Percentiles rank a stretch among this genome's conserved stretches.
Conservation (phyloP, 2,888 invertebrate species). For the Sthenelais limicola region DNA sequence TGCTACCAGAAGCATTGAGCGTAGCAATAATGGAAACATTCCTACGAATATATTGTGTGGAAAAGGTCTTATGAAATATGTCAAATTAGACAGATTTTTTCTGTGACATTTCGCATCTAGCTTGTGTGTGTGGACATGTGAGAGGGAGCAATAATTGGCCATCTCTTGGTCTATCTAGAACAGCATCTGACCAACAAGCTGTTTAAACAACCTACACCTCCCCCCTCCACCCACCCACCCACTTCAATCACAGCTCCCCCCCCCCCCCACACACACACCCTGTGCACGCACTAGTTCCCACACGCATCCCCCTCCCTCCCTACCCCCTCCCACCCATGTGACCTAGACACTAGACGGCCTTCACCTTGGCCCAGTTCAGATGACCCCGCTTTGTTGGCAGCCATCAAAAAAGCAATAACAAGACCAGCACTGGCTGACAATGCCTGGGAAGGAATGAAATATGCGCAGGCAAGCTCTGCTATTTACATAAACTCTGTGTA, state of each 20-base stretch:
- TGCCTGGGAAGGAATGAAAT: too few relatives aligned
- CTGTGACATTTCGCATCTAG: not conserved
- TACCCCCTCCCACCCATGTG: slow-evolving; percentile 3
- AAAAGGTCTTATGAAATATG: too few relatives aligned
- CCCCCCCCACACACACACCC: not conserved
- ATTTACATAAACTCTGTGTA: too few relatives aligned
- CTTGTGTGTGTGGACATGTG: not conserved
- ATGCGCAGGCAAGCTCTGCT: too few relatives aligned
- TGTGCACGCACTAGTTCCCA: too few relatives aligned
- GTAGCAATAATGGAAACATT: too few relatives aligned
- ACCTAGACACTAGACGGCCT: slow-evolving; percentile 24
- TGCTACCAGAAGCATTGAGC: too few relatives aligned
- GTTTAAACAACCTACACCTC: not conserved
- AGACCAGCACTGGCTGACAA: too few relatives aligned
- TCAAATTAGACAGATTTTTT: not conserved
- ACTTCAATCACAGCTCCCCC: not conserved
- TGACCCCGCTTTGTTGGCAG: slow-evolving; percentile 32
- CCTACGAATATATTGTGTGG: too few relatives aligned
- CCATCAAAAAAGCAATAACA: slow-evolving; percentile 34
- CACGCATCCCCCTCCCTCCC: not conserved
- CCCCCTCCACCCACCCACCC: not conserved
- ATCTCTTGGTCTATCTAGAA: slow-evolving; percentile 8
- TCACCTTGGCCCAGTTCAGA: slow-evolving; percentile 15
- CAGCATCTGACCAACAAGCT: not conserved
- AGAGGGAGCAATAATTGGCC: slow-evolving; percentile 2